Conservation (phyloP, 2,888 invertebrate genomes). For the Netelia inedita region DNA sequence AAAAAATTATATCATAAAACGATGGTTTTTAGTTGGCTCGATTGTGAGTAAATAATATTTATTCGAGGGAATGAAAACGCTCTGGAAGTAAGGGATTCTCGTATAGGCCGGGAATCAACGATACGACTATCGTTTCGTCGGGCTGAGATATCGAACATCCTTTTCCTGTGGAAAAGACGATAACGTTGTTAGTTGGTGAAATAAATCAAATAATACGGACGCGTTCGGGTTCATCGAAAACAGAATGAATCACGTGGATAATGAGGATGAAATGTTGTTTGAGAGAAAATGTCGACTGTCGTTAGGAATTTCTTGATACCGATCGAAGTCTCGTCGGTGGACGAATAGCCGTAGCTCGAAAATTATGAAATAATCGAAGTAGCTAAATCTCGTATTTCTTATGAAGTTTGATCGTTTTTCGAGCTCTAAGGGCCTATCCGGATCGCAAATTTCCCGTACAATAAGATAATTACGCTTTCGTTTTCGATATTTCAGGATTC, state of each 20-base stretch:
- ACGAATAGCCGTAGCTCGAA: no score
- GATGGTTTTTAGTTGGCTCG: no score
- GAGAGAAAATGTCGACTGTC: neutral
- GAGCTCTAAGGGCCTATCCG: no score
- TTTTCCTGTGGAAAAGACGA: conserved; percentile 74
- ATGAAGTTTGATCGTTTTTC: no score
- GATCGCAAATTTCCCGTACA: no score
- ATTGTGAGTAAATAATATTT: neutral
- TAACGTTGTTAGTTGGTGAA: conserved; percentile 49
- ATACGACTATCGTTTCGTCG: conserved; percentile 66
- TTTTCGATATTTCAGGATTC: no score
- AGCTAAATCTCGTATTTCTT: no score
- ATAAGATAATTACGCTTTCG: no score
- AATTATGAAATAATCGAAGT: no score
- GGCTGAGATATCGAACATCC: conserved; percentile 77
- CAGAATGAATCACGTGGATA: conserved; percentile 26
- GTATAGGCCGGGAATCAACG: conserved; percentile 40
- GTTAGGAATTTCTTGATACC: neutral
- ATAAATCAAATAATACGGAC: conserved; percentile 15
- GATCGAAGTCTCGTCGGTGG: no score
- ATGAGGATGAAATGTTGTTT: conserved; percentile 25
- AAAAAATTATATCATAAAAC: no score
- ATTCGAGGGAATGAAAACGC: neutral
- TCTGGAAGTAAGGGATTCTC: neutral
- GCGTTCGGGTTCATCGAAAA: conserved; percentile 1